Evolutionary conservation across 1,140 invertebrate species (phyloP).

Genomic region (Pseudachorutes palmiensis): DNA sequence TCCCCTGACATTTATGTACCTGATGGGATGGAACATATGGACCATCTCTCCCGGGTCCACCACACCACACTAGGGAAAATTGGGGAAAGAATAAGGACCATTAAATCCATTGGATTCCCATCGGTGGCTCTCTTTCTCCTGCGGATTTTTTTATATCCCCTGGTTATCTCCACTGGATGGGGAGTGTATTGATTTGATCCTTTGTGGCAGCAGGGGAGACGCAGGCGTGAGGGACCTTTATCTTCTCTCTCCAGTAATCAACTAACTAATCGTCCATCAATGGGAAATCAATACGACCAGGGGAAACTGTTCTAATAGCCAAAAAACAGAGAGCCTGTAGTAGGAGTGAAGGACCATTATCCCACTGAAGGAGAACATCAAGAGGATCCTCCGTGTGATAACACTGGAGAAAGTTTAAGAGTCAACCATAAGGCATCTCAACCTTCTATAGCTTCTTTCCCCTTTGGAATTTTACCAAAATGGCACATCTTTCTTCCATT

Average conservation of each 20-base stretch:
- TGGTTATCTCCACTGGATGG: background rate
- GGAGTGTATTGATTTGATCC: slow-evolving; percentile 29
- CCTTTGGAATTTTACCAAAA: no score
- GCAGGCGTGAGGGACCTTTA: slow-evolving; percentile 18
- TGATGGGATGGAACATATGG: slow-evolving; percentile 37
- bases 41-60: slow-evolving; percentile 21
- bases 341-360: background rate
- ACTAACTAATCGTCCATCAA: slow-evolving; percentile 34
- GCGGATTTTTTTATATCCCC: background rate
- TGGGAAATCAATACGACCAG: slow-evolving; percentile 29
- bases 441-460: no score
- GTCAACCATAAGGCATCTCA: no score
- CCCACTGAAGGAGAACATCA: no score
- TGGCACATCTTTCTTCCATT: no score
- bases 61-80: background rate
- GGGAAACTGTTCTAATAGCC: background rate
- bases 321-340: background rate
- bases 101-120: slow-evolving; percentile 11
- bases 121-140: background rate
- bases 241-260: slow-evolving; percentile 24
- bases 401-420: no score
- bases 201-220: slow-evolving; percentile 19
- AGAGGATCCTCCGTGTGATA: no score
- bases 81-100: slow-evolving; percentile 4
- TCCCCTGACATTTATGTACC: slow-evolving; percentile 32